Conservation (phyloP, 1,140 invertebrate species). For the Ptiloglossa arizonensis region DNA sequence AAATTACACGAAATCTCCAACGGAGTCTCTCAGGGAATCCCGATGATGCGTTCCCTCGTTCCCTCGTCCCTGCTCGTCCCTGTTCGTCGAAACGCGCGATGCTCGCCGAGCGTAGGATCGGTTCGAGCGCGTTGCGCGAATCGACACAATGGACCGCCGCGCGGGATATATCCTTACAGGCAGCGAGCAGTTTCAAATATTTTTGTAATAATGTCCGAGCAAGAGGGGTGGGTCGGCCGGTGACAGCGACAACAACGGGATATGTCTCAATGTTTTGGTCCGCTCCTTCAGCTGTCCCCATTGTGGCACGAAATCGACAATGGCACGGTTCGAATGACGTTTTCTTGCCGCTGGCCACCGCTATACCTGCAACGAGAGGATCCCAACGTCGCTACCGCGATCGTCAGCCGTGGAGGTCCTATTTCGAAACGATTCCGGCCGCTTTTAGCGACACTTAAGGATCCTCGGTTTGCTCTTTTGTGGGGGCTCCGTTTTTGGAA, state of each 20-base stretch:
- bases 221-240: constrained; percentile 65
- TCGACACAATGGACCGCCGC: constrained; percentile 56
- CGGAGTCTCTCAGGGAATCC: constrained; percentile 3
- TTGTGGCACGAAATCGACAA: constrained; percentile 75
- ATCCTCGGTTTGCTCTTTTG: constrained; percentile 72
- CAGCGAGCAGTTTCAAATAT: constrained; percentile 74
- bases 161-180: constrained; percentile 43
- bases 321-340: constrained; percentile 75
- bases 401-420: constrained; percentile 59
- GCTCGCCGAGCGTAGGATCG: constrained; percentile 43
- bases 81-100: too few species aligned
- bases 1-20: constrained; percentile 57
- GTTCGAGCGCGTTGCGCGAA: constrained; percentile 43
- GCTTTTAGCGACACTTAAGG: constrained; percentile 70
- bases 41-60: too few species aligned
- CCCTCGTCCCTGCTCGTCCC: constrained; percentile 14
- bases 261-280: constrained; percentile 81
- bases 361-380: constrained; percentile 61
- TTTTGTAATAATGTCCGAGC: constrained; percentile 76
- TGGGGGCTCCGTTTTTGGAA: constrained; percentile 53
- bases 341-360: constrained; percentile 47
- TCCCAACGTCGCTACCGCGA: too few species aligned
- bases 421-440: constrained; percentile 64
- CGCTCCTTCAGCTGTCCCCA: constrained; percentile 79
- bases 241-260: constrained; percentile 77